Evolutionary conservation across 2,113 vertebrate species (phyloP).

Genomic region (Misgurnus anguillicaudatus): DNA sequence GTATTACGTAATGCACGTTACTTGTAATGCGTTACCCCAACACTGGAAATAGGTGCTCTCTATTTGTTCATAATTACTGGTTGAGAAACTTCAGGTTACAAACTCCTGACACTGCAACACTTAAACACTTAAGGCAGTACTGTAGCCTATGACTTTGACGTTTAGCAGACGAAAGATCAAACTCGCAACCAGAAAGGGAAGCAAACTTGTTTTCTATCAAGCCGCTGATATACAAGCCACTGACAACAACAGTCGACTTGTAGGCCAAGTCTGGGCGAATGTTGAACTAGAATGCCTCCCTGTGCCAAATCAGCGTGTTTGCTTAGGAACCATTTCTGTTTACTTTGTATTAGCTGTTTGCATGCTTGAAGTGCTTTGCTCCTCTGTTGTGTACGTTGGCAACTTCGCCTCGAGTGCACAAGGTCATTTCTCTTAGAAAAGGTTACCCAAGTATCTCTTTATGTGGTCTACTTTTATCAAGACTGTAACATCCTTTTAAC

Average conservation of each 20-base stretch:
- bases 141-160: too few relatives aligned
- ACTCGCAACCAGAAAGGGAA: constrained; percentile 25
- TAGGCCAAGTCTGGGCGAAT: background rate
- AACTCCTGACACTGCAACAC: background rate
- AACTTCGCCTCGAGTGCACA: background rate
- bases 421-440: constrained; percentile 21
- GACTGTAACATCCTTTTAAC: constrained; percentile 6
- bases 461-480: constrained; percentile 23
- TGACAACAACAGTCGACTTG: background rate
- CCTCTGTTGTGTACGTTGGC: constrained; percentile 45
- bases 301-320: constrained; percentile 26
- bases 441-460: background rate
- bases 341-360: constrained; percentile 36
- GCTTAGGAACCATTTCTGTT: constrained; percentile 26
- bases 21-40: too few relatives aligned
- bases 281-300: background rate
- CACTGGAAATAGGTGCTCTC: too few relatives aligned
- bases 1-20: too few relatives aligned
- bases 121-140: too few relatives aligned
- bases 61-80: background rate
- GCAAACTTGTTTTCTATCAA: constrained; percentile 15
- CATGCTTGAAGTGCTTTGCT: constrained; percentile 28
- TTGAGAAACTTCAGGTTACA: background rate
- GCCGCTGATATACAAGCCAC: background rate
- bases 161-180: background rate